Percentiles rank a stretch among this genome's conserved stretches.
phyloP scores from a whole-genome alignment of 2,113 vertebrate genomes.

The Peromyscus californicus region DNA sequence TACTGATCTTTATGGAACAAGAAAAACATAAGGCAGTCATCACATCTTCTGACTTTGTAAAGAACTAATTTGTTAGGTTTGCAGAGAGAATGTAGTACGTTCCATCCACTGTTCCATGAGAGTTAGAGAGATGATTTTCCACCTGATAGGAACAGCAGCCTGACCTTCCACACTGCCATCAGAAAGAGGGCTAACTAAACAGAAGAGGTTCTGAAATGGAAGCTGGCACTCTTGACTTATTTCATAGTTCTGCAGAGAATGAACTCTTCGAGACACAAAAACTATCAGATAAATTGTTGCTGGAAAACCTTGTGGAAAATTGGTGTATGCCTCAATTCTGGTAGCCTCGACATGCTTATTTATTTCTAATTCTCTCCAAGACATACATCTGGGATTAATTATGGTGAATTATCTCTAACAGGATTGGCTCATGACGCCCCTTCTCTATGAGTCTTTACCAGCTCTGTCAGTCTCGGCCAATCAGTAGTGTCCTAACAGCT shows the following conservation, averaged over 20 bases:
- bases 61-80: slow-evolving; percentile 1
- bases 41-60: slow-evolving; percentile 38
- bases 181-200: background rate
- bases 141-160: background rate
- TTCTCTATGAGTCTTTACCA: background rate
- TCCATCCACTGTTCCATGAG: background rate
- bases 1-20: slow-evolving; percentile 64
- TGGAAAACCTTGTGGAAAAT: slow-evolving; percentile 63
- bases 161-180: background rate
- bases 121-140: background rate
- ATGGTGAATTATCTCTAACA: background rate
- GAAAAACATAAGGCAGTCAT: slow-evolving; percentile 29
- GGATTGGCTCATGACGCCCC: background rate
- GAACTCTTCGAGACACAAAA: slow-evolving; percentile 17
- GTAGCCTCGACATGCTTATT: background rate
- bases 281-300: background rate
- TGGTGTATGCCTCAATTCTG: slow-evolving; percentile 28
- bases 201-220: background rate
- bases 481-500: background rate
- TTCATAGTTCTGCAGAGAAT: background rate
- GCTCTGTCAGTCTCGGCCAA: background rate
- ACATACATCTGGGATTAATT: background rate
- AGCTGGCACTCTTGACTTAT: background rate
- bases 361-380: background rate
- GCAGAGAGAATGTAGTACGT: background rate